Evolutionary conservation across 2,113 vertebrate species (phyloP), one percentile per base, ranked within the genome.

Genomic region (Bothrops jararaca): DNA sequence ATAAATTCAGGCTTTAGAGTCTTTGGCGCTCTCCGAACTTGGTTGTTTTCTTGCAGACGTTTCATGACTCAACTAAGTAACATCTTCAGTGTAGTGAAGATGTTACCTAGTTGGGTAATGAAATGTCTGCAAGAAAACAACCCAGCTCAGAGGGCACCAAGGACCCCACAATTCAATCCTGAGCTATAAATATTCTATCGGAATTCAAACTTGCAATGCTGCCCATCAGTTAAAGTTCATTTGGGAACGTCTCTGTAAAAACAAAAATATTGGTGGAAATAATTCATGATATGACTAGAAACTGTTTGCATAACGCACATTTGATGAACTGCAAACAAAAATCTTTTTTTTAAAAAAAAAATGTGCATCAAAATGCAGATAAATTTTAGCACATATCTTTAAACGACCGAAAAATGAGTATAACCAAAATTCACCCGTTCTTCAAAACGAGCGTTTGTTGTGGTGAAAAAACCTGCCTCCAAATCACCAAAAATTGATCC

Each of bases 361-460:
- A 64, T 64, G 26, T 74, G 64, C 64, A 74, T 18, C 69, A 74
- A 39, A 74, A 74, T 34, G n/a, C 64, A 20, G 64, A 34, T 74
- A 74, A 74, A 34, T 34, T 74, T 34, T 0, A 20, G n/a, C 60
- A n/a, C 60, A 20, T 34, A 5, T 74, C 34, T 34, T 74, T 34
- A 34, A 74, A 69, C n/a, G 5, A n/a, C 11, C 12, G n/a, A n/a
- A 74, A 7, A 74, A 74, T 74, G n/a, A 34, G n/a, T 39, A 74
- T 74, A 74, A 34, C 5, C 69, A 34, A 74, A 74, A 74, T 34
- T n/a, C 2, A 34, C 2, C 5, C 18, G 7, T 74, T 74, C 69
- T 34, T 5, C 15, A 5, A 74, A 74, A 74, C 0, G n/a, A 74
- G 5, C 0, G 4, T 2, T 12, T 69, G 4, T 39, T 34, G n/a